Conservation (phyloP, 2,797 vertebrate species). For the Hemitrygon akajei region DNA sequence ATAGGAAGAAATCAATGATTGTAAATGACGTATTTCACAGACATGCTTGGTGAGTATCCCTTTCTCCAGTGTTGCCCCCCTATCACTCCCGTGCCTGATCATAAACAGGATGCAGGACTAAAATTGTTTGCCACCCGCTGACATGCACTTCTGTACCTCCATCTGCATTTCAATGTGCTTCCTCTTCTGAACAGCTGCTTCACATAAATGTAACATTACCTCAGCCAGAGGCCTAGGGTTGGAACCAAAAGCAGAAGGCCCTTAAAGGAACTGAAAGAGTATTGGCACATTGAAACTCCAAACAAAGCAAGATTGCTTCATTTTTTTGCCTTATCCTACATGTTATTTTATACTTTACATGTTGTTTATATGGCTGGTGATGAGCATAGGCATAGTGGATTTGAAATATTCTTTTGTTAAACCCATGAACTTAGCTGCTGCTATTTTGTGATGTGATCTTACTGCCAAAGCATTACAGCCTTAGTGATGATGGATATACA, state of each 20-base stretch:
- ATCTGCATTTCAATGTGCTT: conserved; percentile 47
- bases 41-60: not conserved
- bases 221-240: conserved; percentile 22
- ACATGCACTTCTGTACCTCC: conserved; percentile 43
- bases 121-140: conserved; percentile 32
- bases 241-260: conserved; percentile 26
- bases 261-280: conserved; percentile 15
- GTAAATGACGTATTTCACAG: conserved; percentile 7
- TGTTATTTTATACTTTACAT: not conserved
- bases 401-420: conserved; percentile 12
- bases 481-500: conserved; percentile 29
- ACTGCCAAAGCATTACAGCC: not conserved
- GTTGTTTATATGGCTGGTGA: not conserved
- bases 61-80: conserved; percentile 7
- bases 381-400: not conserved
- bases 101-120: conserved; percentile 15
- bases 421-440: not conserved
- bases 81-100: not conserved
- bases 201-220: conserved; percentile 43
- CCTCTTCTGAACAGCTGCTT: conserved; percentile 50
- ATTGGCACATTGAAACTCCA: conserved; percentile 16
- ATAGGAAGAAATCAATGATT: not conserved
- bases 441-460: not conserved
- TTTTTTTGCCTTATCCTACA: not conserved
- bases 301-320: not conserved